A percentile compares a stretch with the other conserved stretches of the same genome.
Evolutionary conservation across 1,140 invertebrate species (phyloP).

Genomic region (Elysia chlorotica): DNA sequence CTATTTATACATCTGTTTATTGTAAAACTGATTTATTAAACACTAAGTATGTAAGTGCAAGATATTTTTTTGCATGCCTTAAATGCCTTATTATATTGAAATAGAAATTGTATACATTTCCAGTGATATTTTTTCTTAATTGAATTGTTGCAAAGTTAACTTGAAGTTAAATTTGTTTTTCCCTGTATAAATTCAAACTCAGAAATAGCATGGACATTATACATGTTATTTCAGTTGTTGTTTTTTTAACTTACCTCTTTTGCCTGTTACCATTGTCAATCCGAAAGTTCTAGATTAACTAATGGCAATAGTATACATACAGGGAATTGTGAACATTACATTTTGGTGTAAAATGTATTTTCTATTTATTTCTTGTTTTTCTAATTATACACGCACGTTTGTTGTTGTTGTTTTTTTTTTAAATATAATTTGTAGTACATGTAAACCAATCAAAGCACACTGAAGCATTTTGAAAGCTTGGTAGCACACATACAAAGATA

Average conservation of each 20-base stretch:
- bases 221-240: background rate
- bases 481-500: background rate
- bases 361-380: background rate
- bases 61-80: no score
- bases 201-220: background rate
- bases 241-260: no score
- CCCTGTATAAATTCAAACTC: background rate
- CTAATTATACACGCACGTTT: background rate
- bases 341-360: background rate
- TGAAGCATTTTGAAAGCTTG: no score
- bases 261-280: background rate
- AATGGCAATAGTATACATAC: background rate
- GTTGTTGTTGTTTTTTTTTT: background rate
- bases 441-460: no score
- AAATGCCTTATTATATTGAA: no score
- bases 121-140: no score
- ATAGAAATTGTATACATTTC: no score
- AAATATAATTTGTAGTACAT: background rate
- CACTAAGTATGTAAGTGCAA: no score
- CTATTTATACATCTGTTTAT: no score
- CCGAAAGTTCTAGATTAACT: background rate
- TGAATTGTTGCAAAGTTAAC: no score
- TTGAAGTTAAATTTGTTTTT: background rate
- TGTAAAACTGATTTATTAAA: no score
- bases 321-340: background rate